Evolutionary conservation across 1,140 invertebrate species (phyloP), one percentile per base, ranked within the genome.

Genomic region (Neocloeon triangulifer): DNA sequence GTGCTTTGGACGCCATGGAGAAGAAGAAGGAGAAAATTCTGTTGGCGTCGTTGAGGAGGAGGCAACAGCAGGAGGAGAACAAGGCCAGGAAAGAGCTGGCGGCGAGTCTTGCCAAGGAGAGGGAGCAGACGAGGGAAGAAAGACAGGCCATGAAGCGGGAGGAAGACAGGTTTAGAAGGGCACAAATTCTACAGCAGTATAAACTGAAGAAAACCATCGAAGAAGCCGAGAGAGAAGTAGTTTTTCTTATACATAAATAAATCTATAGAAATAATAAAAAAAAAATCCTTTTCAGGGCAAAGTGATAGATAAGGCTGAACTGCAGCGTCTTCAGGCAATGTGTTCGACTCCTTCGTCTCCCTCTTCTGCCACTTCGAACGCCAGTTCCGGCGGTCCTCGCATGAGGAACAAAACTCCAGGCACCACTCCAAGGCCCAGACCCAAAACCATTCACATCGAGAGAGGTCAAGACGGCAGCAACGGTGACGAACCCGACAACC

Each of bases 151-250:
- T 72, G 29, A 85, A 89, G 48, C 89, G 88, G 52, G 78, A 85
- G 40, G 86, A 95, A 48, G 88, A 95, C 49, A 73, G 73, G 45
- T 64, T 73, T 20, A 62, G 84, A 41, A 57, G 89, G 36, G 75
- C 85, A 37, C 63, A 64, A 36, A 96, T 96, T 51, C 65, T 94
- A 39, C 84, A 92, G 49, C 77, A 89, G 50, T 85, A 96, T 57
- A 84, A 88, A 55, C 64, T 92, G 41, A 86, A 92, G 47, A 96
- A 96, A 56, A 77, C 79, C 25, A 71, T 81, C 33, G 81, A 89
- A 53, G 84, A 91, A 59, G 78, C 79, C 25, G 80, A 89, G 47
- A 61, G 78, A 58, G 80, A 86, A 61, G 80, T 81, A 47, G 39
- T n/a, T n/a, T n/a, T n/a, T n/a, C n/a, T n/a, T n/a, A n/a, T n/a